Base-by-base conservation (phyloP, 37 sponge, comb jelly and placozoan species). In the Corticium candelabrum region DNA sequence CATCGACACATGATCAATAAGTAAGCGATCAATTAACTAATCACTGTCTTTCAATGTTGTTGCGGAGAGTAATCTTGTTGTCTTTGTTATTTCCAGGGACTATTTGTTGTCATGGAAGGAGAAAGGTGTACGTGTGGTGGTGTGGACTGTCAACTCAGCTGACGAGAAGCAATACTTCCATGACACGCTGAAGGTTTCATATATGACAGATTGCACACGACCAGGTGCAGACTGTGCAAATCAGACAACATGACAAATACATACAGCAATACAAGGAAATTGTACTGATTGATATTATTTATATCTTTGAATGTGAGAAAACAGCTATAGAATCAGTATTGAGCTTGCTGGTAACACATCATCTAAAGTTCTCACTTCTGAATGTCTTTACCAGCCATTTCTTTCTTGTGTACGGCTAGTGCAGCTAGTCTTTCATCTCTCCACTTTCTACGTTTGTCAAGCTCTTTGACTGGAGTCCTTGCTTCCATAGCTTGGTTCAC, bases 381-480 rank as follows among this genome's bases (percentile, higher is more conserved):
- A 32, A 34, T 31, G 11, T 82, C 80, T 67, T 62, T 75, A 15
- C 78, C 76, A 40, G 62, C 81, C 35, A 80, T 80, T 33, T 70
- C 40, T 67, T 74, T 37, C 76, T 81, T 84, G 34, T 80, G 72
- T 15, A 41, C 77, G 21, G 89, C 85, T 41, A 96, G 84, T 7
- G 85, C 88, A 2, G 75, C 86, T 3, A 93, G 81, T 77, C 87
- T 76, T 0, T 34, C 41, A 37, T 92, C 97, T 67, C 93, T 88
- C 91, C 89, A 92, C 68, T 84, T 75, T 32, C 93, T 81, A 40
- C 83, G 90, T 62, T 86, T 91, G 3, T 77, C 81, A 68, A 91
- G 74, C 57, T 85, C 37, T 7, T 86, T 86, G 67, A 92, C 27
- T 38, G 97, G 97, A 32, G 85, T 76, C 79, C 81, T 39, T 30